Evolutionary conservation across 1,140 invertebrate genomes (phyloP).

Genomic region (Camponotus floridanus): DNA sequence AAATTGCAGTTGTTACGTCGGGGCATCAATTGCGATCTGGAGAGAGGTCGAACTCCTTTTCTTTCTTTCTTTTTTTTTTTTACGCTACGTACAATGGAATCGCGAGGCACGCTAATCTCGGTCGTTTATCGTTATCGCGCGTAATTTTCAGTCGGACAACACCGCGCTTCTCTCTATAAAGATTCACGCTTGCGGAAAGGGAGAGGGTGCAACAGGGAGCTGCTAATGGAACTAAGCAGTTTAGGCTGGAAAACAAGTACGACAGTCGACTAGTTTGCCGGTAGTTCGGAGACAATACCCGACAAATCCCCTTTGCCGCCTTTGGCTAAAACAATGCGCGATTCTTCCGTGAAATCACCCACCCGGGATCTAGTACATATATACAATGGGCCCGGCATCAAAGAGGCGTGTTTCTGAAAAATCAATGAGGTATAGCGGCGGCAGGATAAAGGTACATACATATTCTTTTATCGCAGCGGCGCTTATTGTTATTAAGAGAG

Average conservation of each 20-base stretch:
- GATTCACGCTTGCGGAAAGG: conserved; percentile 37
- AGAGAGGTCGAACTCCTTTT: too few relatives aligned
- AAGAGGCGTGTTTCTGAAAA: conserved; percentile 64
- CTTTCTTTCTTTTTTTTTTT: not conserved
- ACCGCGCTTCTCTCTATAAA: not conserved
- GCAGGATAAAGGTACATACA: conserved; percentile 45
- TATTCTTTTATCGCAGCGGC: conserved; percentile 62
- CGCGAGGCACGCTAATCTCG: not conserved
- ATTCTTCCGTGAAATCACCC: conserved; percentile 74
- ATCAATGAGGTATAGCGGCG: conserved; percentile 65
- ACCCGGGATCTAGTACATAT: conserved; percentile 62
- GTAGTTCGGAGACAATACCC: conserved; percentile 71
- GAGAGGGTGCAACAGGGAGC: not conserved
- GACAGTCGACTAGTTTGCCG: conserved; percentile 64
- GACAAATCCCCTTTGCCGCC: conserved; percentile 72
- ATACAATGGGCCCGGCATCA: conserved; percentile 65
- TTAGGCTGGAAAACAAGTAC: conserved; percentile 60
- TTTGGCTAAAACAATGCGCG: conserved; percentile 73
- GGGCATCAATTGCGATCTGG: not conserved
- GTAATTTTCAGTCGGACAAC: conserved; percentile 40
- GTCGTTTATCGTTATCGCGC: conserved; percentile 41
- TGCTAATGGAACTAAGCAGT: conserved; percentile 73
- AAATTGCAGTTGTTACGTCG: conserved; percentile 26
- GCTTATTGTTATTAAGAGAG: conserved; percentile 59
- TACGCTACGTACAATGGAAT: not conserved